Evolutionary conservation across 2,797 vertebrate genomes (phyloP), one percentile per base, ranked within the genome.

Genomic region (Mycteria americana): DNA sequence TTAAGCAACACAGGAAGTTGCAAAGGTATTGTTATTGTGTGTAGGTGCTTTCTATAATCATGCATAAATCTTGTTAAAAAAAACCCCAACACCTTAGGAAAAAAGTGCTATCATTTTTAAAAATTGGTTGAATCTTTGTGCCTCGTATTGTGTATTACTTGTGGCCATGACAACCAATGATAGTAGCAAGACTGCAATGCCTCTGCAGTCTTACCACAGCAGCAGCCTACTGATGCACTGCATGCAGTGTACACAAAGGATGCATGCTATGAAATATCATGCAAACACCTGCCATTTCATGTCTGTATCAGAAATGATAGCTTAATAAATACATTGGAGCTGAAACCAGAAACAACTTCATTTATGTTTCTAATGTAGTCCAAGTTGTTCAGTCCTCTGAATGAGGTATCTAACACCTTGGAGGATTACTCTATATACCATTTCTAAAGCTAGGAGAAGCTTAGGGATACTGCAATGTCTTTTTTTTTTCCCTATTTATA

Each of bases 151-250:
- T 94, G 24, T 90, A 74, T 80, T 85, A 85, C 62, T 91, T 92
- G 97, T 88, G 93, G 31, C 92, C 88, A 95, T 97, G 96, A 95
- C 97, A 97, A 97, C 95, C 78, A 88, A 74, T 0, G 2, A 69
- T 10, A 92, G 59, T 19, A 83, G 80, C 87, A 96, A 92, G 82
- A 85, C 92, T 93, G 93, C 94, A 96, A 96, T 79, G 91, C 74
- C 85, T 93, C 92, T 96, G 94, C 92, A 97, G 85, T 92, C 85
- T 60, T 70, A 57, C 18, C 81, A 95, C 22, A 82, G 86, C 51
- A 74, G 64, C 78, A 93, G 89, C 83, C 65, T 87, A 11, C 57
- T 65, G 84, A 95, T 86, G 85, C 56, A 77, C 74, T 65, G 54
- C 53, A 62, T 25, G 67, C 81, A 75, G 22, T 1, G 3, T 11